A percentile compares a stretch with the other conserved stretches of the same genome.
These are phyloP conservation scores for Timema cristinae DNA, from an alignment of 2,888 invertebrate genomes.

Conservation along the genomic window DNA sequence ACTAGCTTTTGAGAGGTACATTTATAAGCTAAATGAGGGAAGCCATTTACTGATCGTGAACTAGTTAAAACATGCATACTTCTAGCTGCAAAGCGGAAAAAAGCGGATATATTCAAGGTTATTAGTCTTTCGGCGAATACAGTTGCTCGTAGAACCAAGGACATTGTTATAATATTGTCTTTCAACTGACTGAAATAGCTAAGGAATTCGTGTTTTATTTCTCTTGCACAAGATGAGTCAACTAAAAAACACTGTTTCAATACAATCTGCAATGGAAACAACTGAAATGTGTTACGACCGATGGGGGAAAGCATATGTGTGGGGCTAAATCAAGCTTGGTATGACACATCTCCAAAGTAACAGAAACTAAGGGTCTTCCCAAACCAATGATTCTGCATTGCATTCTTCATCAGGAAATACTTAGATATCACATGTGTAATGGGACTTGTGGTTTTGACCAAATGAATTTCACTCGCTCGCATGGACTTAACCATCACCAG, in stretches of 20 bases:
- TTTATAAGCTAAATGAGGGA: neutral
- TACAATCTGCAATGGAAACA: no score
- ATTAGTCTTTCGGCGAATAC: neutral
- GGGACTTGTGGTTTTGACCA: neutral
- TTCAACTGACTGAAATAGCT: neutral
- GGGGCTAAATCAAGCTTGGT: neutral
- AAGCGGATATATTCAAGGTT: neutral
- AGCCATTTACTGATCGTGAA: slow-evolving; percentile 16
- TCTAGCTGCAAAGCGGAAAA: neutral
- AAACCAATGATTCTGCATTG: neutral
- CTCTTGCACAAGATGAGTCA: no score
- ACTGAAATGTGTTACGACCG: no score
- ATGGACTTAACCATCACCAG: no score
- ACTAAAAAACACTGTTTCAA: no score
- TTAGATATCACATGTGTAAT: neutral
- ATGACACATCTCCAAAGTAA: neutral
- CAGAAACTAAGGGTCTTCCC: neutral
- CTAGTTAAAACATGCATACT: slow-evolving; percentile 13
- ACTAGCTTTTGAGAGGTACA: neutral
- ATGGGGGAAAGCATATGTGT: neutral
- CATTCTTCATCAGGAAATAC: no score
- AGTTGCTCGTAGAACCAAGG: neutral
- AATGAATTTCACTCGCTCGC: no score
- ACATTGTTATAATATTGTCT: neutral
- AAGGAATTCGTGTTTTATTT: no score